Evolutionary conservation across 2,797 vertebrate genomes (phyloP), one percentile per base, ranked within the genome.

Genomic region (Danio kyathit): DNA sequence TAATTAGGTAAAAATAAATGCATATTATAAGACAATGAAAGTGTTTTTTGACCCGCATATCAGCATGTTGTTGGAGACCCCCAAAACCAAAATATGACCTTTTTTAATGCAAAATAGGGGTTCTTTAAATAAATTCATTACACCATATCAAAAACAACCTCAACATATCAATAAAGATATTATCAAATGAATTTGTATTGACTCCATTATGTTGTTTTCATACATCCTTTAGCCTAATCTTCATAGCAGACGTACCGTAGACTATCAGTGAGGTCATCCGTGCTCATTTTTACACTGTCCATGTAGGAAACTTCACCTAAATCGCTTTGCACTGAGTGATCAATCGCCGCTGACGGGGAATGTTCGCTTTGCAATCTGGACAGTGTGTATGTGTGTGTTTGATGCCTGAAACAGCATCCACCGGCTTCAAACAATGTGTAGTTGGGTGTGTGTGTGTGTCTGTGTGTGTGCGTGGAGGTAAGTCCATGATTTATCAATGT

Each of bases 401-500:
- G 29, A 29, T 29, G 29, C 29, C 29, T 29, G 29, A 29, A 29
- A 29, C 29, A 29, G 29, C 29, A 29, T 3, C 29, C 29, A 29
- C 3, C 1, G 3, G 29, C 3, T 29, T 29, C 29, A 29, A 29
- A 29, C 29, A 29, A 29, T 29, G 29, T 1, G 29, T 29, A 1
- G 29, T 3, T 29, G 29, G 3, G 29, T 29, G 29, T 29, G 29
- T 73, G 65, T 64, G 57, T 17, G 61, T 54, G 19, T 43, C 73
- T 46, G 56, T 60, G 59, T 59, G 80, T 9, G 54, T 72, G 74
- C 1, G 57, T 64, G 61, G 54, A 66, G 54, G 66, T 76, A 64
- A 80, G 74, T 57, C 48, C 82, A 69, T 88, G 87, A 90, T 89
- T 89, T 88, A 91, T 88, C 75, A 83, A 52, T 88, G 86, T 85